phyloP scores from a whole-genome alignment of 2,888 invertebrate species.

The Phlogophora meticulosa region DNA sequence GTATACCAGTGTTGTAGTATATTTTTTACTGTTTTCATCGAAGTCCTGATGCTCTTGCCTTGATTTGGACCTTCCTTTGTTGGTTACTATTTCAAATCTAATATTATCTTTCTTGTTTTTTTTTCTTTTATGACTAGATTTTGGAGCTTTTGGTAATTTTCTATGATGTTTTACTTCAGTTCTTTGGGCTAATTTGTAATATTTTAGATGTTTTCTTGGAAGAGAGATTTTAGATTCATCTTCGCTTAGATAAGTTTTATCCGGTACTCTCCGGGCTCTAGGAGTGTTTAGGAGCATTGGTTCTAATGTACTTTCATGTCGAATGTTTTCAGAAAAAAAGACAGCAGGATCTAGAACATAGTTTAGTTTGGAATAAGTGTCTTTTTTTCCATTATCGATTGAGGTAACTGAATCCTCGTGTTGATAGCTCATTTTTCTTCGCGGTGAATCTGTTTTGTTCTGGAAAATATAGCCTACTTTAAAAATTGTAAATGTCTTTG shows the following conservation, averaged over 20 bases:
- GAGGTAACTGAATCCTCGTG: constrained; percentile 4
- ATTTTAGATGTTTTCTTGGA: neutral
- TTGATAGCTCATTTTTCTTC: constrained; percentile 6
- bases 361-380: neutral
- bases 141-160: neutral
- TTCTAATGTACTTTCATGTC: constrained; percentile 1
- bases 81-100: neutral
- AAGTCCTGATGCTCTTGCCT: neutral
- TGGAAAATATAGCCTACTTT: constrained; percentile 51
- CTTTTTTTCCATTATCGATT: neutral
- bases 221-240: neutral
- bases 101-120: too few species aligned
- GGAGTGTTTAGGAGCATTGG: neutral
- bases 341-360: constrained; percentile 13
- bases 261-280: neutral
- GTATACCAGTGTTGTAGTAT: neutral
- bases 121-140: neutral
- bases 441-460: constrained; percentile 32
- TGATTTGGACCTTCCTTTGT: neutral
- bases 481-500: constrained; percentile 1
- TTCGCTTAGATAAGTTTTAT: neutral
- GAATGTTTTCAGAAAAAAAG: neutral
- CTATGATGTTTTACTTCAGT: neutral
- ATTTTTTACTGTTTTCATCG: neutral
- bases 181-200: neutral